Evolutionary conservation across 2,113 vertebrate genomes (phyloP).

Genomic region (Alethe castanea): DNA sequence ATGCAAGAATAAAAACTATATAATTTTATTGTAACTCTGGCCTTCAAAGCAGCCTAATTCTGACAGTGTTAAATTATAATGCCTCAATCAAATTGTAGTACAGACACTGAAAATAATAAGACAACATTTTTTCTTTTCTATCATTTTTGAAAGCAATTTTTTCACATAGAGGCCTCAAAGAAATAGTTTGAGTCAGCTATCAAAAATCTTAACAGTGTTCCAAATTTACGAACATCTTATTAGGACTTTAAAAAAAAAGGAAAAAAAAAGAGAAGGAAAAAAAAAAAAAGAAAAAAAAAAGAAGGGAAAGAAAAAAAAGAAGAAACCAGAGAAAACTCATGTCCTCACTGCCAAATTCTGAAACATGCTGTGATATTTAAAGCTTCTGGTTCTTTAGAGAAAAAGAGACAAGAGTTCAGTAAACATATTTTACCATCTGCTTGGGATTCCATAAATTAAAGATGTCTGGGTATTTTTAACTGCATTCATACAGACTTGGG

Average conservation of each 20-base stretch:
- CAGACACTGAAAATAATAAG: neutral
- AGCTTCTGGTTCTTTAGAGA: slow-evolving; percentile 45
- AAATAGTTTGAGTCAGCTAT: neutral
- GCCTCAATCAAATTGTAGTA: neutral
- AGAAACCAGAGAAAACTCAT: neutral
- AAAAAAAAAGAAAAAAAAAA: neutral
- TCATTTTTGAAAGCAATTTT: neutral
- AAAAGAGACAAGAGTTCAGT: slow-evolving; percentile 37
- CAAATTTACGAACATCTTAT: neutral
- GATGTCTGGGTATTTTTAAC: slow-evolving; percentile 64
- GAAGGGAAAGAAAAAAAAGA: neutral
- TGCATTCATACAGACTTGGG: slow-evolving; percentile 15
- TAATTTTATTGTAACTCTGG: neutral
- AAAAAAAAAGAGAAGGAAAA: neutral
- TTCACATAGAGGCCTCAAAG: neutral
- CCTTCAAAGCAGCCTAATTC: neutral
- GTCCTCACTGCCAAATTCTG: neutral
- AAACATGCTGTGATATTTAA: slow-evolving; percentile 47
- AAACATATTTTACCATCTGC: slow-evolving; percentile 64
- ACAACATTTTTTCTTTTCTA: neutral
- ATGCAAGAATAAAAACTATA: neutral
- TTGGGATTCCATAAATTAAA: slow-evolving; percentile 70
- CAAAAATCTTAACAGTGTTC: neutral
- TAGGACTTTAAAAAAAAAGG: neutral
- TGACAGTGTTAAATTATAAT: neutral